These are phyloP conservation scores for Cerceris rybyensis DNA, from an alignment of 2,888 invertebrate genomes.

Conservation along the genomic window DNA sequence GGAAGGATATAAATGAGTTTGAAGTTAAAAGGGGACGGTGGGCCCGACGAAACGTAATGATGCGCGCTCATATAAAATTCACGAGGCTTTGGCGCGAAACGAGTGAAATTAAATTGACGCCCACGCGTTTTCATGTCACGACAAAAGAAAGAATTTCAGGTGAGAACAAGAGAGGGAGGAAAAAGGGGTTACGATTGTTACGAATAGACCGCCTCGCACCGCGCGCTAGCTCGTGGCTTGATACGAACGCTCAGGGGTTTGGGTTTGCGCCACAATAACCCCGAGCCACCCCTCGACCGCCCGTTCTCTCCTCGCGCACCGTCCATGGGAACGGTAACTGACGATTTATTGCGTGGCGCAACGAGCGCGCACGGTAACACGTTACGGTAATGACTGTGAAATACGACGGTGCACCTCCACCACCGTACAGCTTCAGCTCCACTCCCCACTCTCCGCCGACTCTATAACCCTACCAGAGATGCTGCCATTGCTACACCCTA, in stretches of 20 bases:
- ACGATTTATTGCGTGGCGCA: constrained; percentile 77
- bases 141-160: constrained; percentile 12
- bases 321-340: constrained; percentile 73
- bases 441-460: constrained; percentile 32
- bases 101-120: constrained; percentile 4
- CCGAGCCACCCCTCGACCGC: constrained; percentile 40
- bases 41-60: not conserved
- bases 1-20: constrained; percentile 3
- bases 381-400: constrained; percentile 79
- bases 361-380: constrained; percentile 74
- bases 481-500: constrained; percentile 9
- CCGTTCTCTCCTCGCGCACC: constrained; percentile 49
- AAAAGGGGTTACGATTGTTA: constrained; percentile 55
- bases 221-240: constrained; percentile 41
- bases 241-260: constrained; percentile 45
- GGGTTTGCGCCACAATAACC: constrained; percentile 70
- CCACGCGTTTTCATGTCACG: not conserved
- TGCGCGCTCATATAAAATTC: not conserved
- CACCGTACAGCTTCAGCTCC: constrained; percentile 35
- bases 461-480: constrained; percentile 39
- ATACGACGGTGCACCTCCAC: constrained; percentile 74
- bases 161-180: constrained; percentile 46
- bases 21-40: constrained; percentile 16
- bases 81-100: not conserved
- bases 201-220: constrained; percentile 37